Conservation (phyloP, 2,113 vertebrate genomes). For the Henicopernis longicauda region DNA sequence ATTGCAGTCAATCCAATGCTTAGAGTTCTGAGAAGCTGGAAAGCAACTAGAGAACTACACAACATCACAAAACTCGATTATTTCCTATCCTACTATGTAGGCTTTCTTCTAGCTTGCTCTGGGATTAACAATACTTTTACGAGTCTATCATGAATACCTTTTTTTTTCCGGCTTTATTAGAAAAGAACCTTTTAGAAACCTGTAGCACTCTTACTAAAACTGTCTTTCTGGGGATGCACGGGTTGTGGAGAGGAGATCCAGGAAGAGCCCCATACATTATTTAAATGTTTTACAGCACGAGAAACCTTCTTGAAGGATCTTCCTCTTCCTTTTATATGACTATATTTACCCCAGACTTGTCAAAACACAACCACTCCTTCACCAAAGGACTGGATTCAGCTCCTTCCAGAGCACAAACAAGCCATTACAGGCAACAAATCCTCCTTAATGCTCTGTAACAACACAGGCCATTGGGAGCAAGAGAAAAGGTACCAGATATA, state of each 20-base stretch:
- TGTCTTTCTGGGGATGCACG: not conserved
- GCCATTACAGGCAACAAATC: not conserved
- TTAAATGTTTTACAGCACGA: not conserved
- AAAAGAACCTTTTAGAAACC: not conserved
- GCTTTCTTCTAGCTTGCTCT: not conserved
- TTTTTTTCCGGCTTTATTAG: not conserved
- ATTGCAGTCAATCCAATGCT: not conserved
- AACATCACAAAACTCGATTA: not conserved
- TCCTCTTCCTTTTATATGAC: not conserved
- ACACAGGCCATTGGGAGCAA: not conserved
- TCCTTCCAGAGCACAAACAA: not conserved
- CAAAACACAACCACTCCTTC: not conserved
- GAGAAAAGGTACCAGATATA: not conserved
- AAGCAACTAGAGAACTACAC: not conserved
- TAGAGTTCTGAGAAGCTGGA: not conserved
- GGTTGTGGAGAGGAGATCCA: not conserved
- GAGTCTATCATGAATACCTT: accelerated
- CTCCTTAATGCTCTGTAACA: not conserved
- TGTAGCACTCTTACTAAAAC: not conserved
- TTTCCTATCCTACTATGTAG: accelerated
- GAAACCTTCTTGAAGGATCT: not conserved
- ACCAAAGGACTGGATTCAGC: not conserved
- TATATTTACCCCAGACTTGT: not conserved
- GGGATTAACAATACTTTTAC: not conserved
- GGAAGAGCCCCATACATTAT: not conserved